phyloP scores from a whole-genome alignment of 1,140 invertebrate genomes.

The Scaptomyza graminum region DNA sequence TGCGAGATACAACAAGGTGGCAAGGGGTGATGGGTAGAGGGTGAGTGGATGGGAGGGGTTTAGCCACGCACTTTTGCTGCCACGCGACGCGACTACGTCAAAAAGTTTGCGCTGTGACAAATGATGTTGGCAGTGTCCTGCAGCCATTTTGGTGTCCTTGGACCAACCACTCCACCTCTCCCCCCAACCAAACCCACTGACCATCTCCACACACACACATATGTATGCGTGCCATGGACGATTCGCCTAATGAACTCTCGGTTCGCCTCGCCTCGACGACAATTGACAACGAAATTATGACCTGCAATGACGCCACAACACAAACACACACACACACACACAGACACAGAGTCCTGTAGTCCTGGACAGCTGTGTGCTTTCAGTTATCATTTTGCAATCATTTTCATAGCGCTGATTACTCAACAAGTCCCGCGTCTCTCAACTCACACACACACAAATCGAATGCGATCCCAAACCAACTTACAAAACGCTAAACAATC shows the following conservation, averaged over 20 bases:
- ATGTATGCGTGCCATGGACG: conserved; percentile 61
- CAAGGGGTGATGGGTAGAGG: background rate
- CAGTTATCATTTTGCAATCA: conserved; percentile 43
- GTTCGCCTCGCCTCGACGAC: conserved; percentile 35
- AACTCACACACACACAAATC: background rate
- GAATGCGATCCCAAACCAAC: background rate
- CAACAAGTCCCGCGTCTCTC: conserved; percentile 35
- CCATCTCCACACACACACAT: conserved; percentile 9
- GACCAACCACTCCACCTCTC: too few species aligned
- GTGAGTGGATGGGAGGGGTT: too few species aligned
- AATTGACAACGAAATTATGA: conserved; percentile 56
- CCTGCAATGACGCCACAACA: conserved; percentile 9
- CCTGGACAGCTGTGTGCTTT: conserved; percentile 7
- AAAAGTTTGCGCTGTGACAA: conserved; percentile 79
- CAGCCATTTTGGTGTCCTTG: conserved; percentile 39
- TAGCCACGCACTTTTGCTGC: conserved; percentile 70
- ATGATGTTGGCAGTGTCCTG: conserved; percentile 56
- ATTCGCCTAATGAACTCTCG: conserved; percentile 63
- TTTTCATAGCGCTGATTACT: conserved; percentile 24
- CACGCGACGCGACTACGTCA: conserved; percentile 59
- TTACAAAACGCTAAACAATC: too few species aligned
- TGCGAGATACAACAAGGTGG: background rate
- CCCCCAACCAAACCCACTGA: background rate
- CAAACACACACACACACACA: background rate
- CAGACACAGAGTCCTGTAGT: background rate